Conservation (phyloP, 2,113 vertebrate genomes). For the Cyrtonyx montezumae region DNA sequence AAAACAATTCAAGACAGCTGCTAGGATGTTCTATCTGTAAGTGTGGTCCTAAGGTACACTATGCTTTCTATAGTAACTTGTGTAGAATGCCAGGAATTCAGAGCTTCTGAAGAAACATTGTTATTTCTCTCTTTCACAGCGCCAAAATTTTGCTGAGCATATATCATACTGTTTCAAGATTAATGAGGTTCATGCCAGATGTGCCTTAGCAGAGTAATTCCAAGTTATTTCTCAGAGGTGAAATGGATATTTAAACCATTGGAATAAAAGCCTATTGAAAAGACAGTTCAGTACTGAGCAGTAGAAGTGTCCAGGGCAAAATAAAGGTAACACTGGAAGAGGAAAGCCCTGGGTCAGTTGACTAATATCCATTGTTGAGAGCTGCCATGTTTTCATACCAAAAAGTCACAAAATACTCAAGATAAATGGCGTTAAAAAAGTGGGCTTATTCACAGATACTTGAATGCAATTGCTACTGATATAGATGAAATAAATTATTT, state of each 20-base stretch:
- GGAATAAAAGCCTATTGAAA: slow-evolving; percentile 9
- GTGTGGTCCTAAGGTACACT: not conserved
- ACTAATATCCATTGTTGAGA: not conserved
- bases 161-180: not conserved
- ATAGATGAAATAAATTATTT: not conserved
- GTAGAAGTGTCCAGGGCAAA: not conserved
- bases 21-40: not conserved
- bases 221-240: slow-evolving; percentile 17
- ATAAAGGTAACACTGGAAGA: not conserved
- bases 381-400: not conserved
- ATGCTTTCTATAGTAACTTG: not conserved
- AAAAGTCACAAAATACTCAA: not conserved
- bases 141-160: slow-evolving; percentile 5
- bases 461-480: not conserved
- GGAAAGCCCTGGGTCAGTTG: not conserved
- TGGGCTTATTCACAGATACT: not conserved
- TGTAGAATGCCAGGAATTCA: not conserved
- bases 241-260: not conserved
- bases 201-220: not conserved
- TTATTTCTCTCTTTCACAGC: slow-evolving; percentile 17
- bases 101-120: not conserved
- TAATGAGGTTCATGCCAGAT: slow-evolving; percentile 25
- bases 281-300: not conserved
- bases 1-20: not conserved
- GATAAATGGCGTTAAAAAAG: not conserved